These are phyloP conservation scores for Eledone cirrhosa DNA, from an alignment of 2,888 invertebrate species.

Conservation along the genomic window DNA sequence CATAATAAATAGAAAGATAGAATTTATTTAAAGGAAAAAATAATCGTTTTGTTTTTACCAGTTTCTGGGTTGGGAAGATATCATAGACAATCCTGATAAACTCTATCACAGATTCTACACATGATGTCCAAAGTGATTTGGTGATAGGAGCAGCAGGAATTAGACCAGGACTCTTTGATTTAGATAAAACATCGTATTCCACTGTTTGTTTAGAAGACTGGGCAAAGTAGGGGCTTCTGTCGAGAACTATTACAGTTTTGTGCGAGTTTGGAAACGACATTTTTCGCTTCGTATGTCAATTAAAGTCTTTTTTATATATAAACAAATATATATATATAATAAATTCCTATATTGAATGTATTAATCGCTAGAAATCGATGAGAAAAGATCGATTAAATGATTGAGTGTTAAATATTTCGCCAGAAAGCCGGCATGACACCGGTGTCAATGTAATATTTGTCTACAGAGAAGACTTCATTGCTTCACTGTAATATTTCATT, in stretches of 20 bases:
- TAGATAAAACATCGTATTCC: slow-evolving; percentile 80
- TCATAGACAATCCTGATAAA: slow-evolving; percentile 98
- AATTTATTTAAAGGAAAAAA: not conserved
- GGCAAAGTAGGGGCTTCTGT: slow-evolving; percentile 91
- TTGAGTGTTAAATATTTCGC: not conserved
- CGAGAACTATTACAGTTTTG: slow-evolving; percentile 95
- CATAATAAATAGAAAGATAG: too few species aligned
- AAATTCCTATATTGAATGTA: too few species aligned
- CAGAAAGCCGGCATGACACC: not conserved
- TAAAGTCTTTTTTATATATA: not conserved
- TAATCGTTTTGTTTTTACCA: slow-evolving; percentile 45
- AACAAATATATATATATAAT: too few species aligned
- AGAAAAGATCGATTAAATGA: not conserved
- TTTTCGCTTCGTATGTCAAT: not conserved
- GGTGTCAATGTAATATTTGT: not conserved
- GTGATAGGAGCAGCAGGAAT: slow-evolving; percentile 83
- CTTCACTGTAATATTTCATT: too few species aligned
- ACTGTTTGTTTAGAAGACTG: slow-evolving; percentile 83
- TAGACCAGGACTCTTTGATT: slow-evolving; percentile 70
- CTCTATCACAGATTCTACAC: slow-evolving; percentile 93
- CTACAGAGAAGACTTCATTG: not conserved
- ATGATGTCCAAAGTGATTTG: slow-evolving; percentile 95
- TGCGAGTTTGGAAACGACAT: slow-evolving; percentile 69
- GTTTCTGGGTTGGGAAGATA: slow-evolving; percentile 79
- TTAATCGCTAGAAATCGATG: too few species aligned